A percentile compares a stretch with the other conserved stretches of the same genome.
These are phyloP conservation scores for Calyptomena viridis DNA, from an alignment of 2,113 vertebrate species.

Conservation along the genomic window DNA sequence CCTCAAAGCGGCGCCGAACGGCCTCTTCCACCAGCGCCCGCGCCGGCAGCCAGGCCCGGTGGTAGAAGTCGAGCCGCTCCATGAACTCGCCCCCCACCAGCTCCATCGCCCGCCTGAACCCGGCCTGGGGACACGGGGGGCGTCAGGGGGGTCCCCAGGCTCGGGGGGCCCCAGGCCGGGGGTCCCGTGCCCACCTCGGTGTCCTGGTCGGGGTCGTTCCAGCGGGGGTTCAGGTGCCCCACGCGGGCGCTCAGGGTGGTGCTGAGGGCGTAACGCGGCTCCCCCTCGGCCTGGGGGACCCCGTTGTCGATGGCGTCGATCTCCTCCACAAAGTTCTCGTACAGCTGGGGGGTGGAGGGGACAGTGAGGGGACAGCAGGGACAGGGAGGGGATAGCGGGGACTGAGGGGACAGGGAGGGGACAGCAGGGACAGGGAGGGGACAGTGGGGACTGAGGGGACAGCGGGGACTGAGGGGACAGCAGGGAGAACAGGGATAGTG, in stretches of 20 bases:
- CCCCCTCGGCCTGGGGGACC: conserved; percentile 85
- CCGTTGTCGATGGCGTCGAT: conserved; percentile 94
- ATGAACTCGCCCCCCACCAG: conserved; percentile 87
- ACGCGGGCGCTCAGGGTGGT: conserved; percentile 88
- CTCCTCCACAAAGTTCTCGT: conserved; percentile 94
- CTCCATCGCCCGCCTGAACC: conserved; percentile 85
- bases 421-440: not conserved
- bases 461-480: not conserved
- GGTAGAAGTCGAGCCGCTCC: conserved; percentile 84
- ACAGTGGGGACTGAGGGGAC: too few relatives aligned
- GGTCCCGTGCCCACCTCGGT: not conserved
- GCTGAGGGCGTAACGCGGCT: conserved; percentile 83
- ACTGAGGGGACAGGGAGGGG: not conserved
- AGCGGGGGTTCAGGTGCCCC: conserved; percentile 85
- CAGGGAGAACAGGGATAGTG: too few relatives aligned
- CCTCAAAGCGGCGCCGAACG: conserved; percentile 79
- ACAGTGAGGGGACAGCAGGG: not conserved
- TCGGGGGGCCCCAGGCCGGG: accelerated
- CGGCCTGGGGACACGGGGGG: conserved; percentile 66
- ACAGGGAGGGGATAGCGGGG: not conserved
- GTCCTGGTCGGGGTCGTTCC: conserved; percentile 77
- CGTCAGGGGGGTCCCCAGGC: not conserved
- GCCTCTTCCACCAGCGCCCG: conserved; percentile 84
- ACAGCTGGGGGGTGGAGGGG: conserved; percentile 74
- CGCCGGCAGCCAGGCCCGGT: conserved; percentile 87